Evolutionary conservation across 2,797 vertebrate species (phyloP).

Genomic region (Gallinago nigripennis): DNA sequence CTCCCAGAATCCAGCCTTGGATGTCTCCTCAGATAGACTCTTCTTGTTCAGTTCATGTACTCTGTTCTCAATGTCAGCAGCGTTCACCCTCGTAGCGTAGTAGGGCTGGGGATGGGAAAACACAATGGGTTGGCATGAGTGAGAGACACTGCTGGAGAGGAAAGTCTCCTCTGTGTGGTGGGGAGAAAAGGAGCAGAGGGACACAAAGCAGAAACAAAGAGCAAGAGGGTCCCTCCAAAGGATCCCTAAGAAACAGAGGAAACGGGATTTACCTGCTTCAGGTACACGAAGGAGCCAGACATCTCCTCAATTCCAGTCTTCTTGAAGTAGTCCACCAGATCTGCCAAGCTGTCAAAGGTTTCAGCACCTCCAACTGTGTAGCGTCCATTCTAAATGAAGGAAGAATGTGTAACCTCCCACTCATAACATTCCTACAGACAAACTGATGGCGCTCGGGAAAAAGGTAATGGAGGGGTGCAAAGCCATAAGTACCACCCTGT

Average conservation of each 20-base stretch:
- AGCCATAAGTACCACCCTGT: background rate
- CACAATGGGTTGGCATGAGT: background rate
- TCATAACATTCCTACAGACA: background rate
- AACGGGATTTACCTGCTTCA: conserved; percentile 84
- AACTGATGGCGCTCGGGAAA: background rate
- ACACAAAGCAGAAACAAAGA: background rate
- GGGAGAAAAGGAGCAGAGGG: background rate
- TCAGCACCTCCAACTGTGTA: conserved; percentile 90
- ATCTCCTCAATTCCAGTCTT: conserved; percentile 90
- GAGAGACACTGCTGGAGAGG: background rate
- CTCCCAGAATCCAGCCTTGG: conserved; percentile 97
- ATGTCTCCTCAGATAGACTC: conserved; percentile 75
- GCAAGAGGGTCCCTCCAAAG: background rate
- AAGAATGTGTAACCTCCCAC: background rate
- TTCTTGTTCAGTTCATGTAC: conserved; percentile 89
- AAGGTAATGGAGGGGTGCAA: background rate
- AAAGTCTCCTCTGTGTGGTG: background rate
- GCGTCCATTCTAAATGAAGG: conserved; percentile 80
- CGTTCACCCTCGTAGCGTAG: conserved; percentile 91
- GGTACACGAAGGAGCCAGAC: conserved; percentile 86
- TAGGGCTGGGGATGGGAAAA: conserved; percentile 81
- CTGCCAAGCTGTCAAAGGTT: conserved; percentile 86
- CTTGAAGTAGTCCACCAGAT: conserved; percentile 92
- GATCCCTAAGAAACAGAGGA: background rate
- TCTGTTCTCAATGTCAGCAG: conserved; percentile 91